Percentiles rank a stretch among this genome's conserved stretches.
Conservation (phyloP, 2,113 vertebrate genomes). For the Zapornia atra region DNA sequence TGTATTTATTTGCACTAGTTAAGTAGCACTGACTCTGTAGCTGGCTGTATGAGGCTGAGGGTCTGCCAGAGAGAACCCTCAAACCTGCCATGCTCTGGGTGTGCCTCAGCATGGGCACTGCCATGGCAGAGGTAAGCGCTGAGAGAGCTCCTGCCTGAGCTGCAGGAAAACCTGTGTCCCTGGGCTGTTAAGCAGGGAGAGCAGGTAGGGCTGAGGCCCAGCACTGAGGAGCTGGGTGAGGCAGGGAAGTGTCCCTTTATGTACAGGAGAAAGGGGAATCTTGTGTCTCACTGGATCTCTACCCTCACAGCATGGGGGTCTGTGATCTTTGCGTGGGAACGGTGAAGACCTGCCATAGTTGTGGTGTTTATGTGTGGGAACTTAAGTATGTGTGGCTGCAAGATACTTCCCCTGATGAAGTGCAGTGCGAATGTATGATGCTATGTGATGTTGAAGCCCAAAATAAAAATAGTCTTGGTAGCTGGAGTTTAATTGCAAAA, state of each 20-base stretch:
- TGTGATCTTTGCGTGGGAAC: not conserved
- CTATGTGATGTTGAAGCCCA: not conserved
- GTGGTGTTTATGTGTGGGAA: not conserved
- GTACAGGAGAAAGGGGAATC: not conserved
- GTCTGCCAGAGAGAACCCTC: not conserved
- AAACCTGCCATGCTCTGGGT: rapidly evolving
- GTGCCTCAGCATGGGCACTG: not conserved
- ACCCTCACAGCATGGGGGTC: rapidly evolving
- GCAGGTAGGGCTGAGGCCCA: not conserved
- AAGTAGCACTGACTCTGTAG: not conserved
- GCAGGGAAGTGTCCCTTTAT: no score
- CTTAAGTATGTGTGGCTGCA: not conserved
- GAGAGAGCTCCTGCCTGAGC: not conserved
- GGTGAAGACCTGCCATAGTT: rapidly evolving
- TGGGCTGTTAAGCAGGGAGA: rapidly evolving
- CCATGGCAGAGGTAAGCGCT: rapidly evolving
- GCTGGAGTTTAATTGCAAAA: not conserved
- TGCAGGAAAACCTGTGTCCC: rapidly evolving
- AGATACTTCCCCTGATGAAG: not conserved
- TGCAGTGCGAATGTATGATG: not conserved
- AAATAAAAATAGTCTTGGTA: not conserved
- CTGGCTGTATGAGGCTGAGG: not conserved
- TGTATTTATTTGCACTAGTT: not conserved
- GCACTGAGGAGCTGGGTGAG: not conserved
- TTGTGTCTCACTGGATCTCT: not conserved